A percentile compares a stretch with the other conserved stretches of the same genome.
Evolutionary conservation across 2,797 vertebrate genomes (phyloP).

Genomic region (Parauchenoglanis ngamensis): DNA sequence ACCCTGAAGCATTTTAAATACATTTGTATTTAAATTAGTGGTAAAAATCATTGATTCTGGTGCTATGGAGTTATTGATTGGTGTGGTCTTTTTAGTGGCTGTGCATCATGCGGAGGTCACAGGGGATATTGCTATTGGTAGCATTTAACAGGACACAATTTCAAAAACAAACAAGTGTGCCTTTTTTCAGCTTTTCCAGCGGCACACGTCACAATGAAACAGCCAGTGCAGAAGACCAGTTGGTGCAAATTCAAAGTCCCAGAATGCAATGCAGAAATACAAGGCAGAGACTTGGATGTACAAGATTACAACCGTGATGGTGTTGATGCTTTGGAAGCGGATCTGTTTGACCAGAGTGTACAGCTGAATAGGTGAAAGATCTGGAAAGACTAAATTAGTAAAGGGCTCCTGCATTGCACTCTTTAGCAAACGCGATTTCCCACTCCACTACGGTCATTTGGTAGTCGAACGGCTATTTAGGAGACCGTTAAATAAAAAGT

Average conservation of each 20-base stretch:
- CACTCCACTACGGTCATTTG: neutral
- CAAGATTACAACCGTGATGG: neutral
- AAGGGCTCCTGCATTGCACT: neutral
- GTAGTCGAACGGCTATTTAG: neutral
- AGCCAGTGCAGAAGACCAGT: neutral
- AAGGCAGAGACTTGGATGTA: neutral
- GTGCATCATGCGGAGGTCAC: too few relatives aligned
- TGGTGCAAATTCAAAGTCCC: neutral
- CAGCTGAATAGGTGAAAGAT: neutral
- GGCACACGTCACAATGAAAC: neutral
- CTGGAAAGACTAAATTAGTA: neutral
- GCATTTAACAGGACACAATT: neutral
- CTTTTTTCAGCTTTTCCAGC: neutral
- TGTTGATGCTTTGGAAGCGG: neutral
- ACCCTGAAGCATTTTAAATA: neutral
- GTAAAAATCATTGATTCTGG: neutral
- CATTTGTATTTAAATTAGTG: neutral
- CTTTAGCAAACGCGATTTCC: neutral
- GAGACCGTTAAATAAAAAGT: neutral
- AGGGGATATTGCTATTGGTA: neutral
- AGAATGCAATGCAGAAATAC: neutral
- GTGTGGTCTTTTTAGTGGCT: neutral
- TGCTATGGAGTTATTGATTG: neutral
- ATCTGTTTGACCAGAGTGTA: neutral
- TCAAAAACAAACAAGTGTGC: neutral